phyloP scores from a whole-genome alignment of 2,113 vertebrate species.

The Ailurus styani region DNA sequence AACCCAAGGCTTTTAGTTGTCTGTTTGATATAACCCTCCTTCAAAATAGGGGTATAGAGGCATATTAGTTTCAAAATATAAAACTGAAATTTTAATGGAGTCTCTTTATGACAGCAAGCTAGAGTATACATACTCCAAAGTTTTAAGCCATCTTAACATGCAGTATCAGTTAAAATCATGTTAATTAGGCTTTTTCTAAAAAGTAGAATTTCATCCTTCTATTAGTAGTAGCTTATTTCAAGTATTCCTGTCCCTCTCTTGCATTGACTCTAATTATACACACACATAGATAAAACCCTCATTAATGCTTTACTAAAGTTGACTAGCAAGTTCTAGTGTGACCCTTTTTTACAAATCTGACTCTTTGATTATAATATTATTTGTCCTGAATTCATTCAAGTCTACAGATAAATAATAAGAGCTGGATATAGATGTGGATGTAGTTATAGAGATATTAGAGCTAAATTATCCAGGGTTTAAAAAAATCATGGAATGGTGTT shows the following conservation, averaged over 20 bases:
- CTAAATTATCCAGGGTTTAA: not conserved
- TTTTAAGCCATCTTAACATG: not conserved
- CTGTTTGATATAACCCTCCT: not conserved
- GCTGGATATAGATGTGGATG: not conserved
- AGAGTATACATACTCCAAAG: not conserved
- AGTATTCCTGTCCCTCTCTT: not conserved
- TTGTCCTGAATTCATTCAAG: not conserved
- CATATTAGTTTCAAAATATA: not conserved
- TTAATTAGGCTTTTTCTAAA: not conserved
- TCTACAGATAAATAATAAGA: not conserved
- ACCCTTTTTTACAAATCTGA: not conserved
- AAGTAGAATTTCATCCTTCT: not conserved
- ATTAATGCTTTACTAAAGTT: not conserved
- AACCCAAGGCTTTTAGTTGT: not conserved
- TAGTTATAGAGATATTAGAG: not conserved
- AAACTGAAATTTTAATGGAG: not conserved
- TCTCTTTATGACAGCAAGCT: conserved; percentile 4
- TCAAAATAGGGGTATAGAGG: not conserved
- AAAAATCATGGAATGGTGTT: not conserved
- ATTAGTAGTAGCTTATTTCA: not conserved
- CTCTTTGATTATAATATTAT: not conserved
- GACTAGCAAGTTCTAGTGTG: not conserved
- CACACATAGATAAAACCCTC: not conserved
- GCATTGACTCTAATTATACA: not conserved
- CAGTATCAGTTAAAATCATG: conserved; percentile 1